Percentiles rank a stretch among this genome's conserved stretches.
These are phyloP conservation scores for Nyctibius bracteatus DNA, from an alignment of 2,113 vertebrate genomes.

Conservation along the genomic window DNA sequence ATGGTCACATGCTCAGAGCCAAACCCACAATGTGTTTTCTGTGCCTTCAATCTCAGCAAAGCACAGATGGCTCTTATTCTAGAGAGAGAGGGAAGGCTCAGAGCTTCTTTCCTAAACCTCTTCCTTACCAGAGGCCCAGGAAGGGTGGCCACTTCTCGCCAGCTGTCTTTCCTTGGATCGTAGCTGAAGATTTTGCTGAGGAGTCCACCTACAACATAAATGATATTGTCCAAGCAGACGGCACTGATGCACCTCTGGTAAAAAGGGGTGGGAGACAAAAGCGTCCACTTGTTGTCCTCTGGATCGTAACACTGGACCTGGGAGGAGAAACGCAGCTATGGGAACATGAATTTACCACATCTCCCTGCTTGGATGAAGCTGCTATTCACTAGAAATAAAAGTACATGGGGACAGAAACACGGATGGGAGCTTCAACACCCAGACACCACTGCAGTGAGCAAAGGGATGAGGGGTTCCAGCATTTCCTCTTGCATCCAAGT, in stretches of 20 bases:
- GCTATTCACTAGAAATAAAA: not conserved
- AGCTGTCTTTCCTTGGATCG: constrained; percentile 62
- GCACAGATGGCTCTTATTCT: not conserved
- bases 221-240: constrained; percentile 66
- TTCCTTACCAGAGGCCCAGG: constrained; percentile 76
- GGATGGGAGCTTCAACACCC: not conserved
- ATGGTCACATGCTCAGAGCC: accelerated
- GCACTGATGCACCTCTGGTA: constrained; percentile 75
- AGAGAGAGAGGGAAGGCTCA: not conserved
- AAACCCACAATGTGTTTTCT: not conserved
- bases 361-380: not conserved
- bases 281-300: constrained; percentile 68
- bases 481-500: not conserved
- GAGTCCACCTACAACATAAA: constrained; percentile 80
- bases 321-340: not conserved
- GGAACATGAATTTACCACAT: not conserved
- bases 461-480: not conserved
- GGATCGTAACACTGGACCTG: constrained; percentile 82
- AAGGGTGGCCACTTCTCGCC: constrained; percentile 69
- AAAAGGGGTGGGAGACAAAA: constrained; percentile 72
- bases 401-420: accelerated
- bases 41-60: not conserved
- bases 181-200: constrained; percentile 76
- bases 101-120: not conserved
- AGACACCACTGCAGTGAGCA: not conserved